phyloP scores from a whole-genome alignment of 2,113 vertebrate genomes.

The Neotragus moschatus region DNA sequence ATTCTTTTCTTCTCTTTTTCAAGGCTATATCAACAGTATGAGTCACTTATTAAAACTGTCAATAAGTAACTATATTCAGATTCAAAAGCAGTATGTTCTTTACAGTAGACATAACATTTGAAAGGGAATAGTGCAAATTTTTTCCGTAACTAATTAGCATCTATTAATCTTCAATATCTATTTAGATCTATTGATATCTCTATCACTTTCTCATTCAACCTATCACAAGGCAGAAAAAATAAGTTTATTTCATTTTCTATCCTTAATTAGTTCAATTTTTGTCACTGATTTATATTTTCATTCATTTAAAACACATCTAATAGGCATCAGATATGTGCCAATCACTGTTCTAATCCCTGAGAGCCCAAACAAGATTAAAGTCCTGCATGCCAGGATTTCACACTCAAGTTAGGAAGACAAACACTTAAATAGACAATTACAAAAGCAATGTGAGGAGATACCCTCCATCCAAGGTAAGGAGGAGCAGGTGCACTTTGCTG shows the following conservation, averaged over 20 bases:
- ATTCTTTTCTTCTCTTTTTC: not conserved
- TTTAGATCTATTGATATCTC: not conserved
- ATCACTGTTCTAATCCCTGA: not conserved
- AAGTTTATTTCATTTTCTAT: not conserved
- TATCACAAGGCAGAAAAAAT: slow-evolving; percentile 3
- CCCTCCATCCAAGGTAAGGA: too few relatives aligned
- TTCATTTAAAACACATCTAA: not conserved
- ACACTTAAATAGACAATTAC: not conserved
- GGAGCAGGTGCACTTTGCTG: too few relatives aligned
- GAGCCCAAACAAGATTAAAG: not conserved
- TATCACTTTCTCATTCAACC: not conserved
- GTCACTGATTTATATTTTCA: not conserved
- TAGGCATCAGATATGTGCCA: not conserved
- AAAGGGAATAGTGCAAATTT: not conserved
- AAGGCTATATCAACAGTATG: not conserved
- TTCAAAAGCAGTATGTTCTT: not conserved
- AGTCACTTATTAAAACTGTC: not conserved
- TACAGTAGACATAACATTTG: not conserved
- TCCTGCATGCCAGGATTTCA: not conserved
- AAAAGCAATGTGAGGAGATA: not conserved
- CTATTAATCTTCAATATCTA: not conserved
- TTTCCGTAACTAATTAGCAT: not conserved
- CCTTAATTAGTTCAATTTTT: not conserved
- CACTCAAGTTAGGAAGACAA: not conserved
- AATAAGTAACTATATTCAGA: not conserved